Conservation (phyloP, 2,797 vertebrate species). For the Acipenser oxyrinchus region DNA sequence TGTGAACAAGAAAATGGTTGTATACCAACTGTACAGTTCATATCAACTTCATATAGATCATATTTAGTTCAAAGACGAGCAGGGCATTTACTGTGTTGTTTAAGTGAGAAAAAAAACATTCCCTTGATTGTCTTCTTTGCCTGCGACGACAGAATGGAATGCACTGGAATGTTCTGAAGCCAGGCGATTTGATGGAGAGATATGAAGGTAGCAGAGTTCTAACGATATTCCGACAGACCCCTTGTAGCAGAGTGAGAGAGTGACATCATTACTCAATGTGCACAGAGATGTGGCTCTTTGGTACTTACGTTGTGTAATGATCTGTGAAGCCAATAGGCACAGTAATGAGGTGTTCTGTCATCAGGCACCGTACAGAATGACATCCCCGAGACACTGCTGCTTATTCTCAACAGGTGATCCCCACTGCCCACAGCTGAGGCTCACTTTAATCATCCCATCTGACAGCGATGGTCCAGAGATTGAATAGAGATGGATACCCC, state of each 20-base stretch:
- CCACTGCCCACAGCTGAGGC: background rate
- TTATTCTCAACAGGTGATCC: slow-evolving; percentile 21
- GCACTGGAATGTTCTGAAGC: too few species aligned
- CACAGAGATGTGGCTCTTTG: slow-evolving; percentile 38
- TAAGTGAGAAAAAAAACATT: too few species aligned
- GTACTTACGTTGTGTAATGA: slow-evolving; percentile 56
- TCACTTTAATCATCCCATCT: background rate
- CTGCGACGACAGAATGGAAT: too few species aligned
- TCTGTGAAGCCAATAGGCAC: slow-evolving; percentile 54
- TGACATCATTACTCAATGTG: slow-evolving; percentile 46
- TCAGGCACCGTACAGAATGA: slow-evolving; percentile 49
- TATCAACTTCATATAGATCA: too few species aligned
- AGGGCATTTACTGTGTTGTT: too few species aligned
- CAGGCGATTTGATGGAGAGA: too few species aligned
- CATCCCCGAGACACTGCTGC: slow-evolving; percentile 36
- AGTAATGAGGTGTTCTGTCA: slow-evolving; percentile 66
- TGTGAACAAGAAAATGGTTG: too few species aligned
- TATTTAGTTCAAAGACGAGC: too few species aligned
- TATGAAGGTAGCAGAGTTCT: too few species aligned
- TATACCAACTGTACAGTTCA: too few species aligned
- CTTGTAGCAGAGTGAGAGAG: slow-evolving; percentile 24
- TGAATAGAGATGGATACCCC: slow-evolving; percentile 16
- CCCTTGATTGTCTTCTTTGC: too few species aligned
- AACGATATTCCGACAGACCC: slow-evolving; percentile 18
- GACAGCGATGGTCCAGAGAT: background rate